A percentile compares a stretch with the other conserved stretches of the same genome.
phyloP scores from a whole-genome alignment of 1,140 invertebrate genomes.

The Gryon sp. region DNA sequence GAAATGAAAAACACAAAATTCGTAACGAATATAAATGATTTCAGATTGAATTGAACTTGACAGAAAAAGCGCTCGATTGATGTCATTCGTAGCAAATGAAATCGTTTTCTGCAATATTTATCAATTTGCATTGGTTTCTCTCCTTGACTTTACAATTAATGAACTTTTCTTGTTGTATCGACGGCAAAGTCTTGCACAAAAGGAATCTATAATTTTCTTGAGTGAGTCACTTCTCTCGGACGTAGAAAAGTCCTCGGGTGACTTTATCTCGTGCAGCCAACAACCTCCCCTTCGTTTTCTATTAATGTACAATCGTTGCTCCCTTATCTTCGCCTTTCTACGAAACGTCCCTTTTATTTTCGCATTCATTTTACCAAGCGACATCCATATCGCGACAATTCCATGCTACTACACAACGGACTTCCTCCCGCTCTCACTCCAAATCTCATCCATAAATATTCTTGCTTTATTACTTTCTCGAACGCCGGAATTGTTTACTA shows the following conservation, averaged over 20 bases:
- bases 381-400: conserved; percentile 60
- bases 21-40: too few species aligned
- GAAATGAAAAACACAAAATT: background rate
- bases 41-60: too few species aligned
- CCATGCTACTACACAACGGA: conserved; percentile 51
- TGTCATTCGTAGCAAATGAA: too few species aligned
- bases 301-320: conserved; percentile 58
- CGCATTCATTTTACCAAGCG: conserved; percentile 52
- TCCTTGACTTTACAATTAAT: conserved; percentile 26
- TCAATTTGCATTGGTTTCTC: background rate
- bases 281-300: conserved; percentile 51
- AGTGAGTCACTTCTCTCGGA: conserved; percentile 47
- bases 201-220: conserved; percentile 51
- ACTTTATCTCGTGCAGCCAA: conserved; percentile 46
- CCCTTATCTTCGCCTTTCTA: conserved; percentile 53
- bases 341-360: conserved; percentile 60
- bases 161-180: conserved; percentile 6
- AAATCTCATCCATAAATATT: conserved; percentile 58
- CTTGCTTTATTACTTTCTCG: conserved; percentile 58
- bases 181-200: conserved; percentile 32
- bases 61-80: too few species aligned
- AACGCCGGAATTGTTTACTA: conserved; percentile 56
- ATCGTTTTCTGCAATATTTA: background rate
- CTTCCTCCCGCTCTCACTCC: conserved; percentile 20
- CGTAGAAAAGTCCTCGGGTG: conserved; percentile 22